A percentile compares a stretch with the other conserved stretches of the same genome.
Evolutionary conservation across 2,888 invertebrate genomes (phyloP).

Genomic region (Hirtodrosophila cameraria): DNA sequence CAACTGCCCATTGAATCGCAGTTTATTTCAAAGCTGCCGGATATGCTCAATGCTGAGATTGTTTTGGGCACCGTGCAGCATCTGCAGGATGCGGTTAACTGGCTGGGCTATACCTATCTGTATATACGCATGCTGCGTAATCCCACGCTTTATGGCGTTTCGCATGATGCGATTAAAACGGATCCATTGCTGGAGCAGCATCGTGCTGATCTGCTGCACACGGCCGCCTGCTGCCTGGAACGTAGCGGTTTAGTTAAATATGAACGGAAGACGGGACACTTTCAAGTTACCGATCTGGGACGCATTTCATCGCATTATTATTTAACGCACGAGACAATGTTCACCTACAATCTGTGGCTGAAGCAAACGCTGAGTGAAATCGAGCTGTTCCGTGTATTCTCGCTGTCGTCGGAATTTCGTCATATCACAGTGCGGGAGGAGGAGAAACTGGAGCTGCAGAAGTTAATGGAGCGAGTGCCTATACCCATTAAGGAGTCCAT

Average conservation of each 20-base stretch:
- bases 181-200: slow-evolving; percentile 95
- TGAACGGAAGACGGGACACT: slow-evolving; percentile 95
- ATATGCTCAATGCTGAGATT: slow-evolving; percentile 99
- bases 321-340: slow-evolving; percentile 98
- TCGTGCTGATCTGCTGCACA: slow-evolving; percentile 97
- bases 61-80: slow-evolving; percentile 96
- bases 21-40: slow-evolving; percentile 95
- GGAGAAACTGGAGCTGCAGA: slow-evolving; percentile 98
- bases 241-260: slow-evolving; percentile 98
- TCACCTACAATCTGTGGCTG: slow-evolving; percentile 97
- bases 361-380: slow-evolving; percentile 99
- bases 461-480: slow-evolving; percentile 95
- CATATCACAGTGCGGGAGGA: slow-evolving; percentile 97
- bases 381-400: slow-evolving; percentile 98
- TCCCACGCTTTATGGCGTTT: slow-evolving; percentile 95
- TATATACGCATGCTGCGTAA: slow-evolving; percentile 97
- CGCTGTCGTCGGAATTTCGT: slow-evolving; percentile 97
- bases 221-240: slow-evolving; percentile 95
- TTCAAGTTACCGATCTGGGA: slow-evolving; percentile 96
- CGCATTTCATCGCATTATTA: slow-evolving; percentile 99
- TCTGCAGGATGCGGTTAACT: slow-evolving; percentile 94
- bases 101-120: slow-evolving; percentile 98
- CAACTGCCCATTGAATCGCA: slow-evolving; percentile 99
- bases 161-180: slow-evolving; percentile 90
- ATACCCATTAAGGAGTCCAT: slow-evolving; percentile 99